Evolutionary conservation across 1,140 invertebrate genomes (phyloP).

Genomic region (Megalopta genalis): DNA sequence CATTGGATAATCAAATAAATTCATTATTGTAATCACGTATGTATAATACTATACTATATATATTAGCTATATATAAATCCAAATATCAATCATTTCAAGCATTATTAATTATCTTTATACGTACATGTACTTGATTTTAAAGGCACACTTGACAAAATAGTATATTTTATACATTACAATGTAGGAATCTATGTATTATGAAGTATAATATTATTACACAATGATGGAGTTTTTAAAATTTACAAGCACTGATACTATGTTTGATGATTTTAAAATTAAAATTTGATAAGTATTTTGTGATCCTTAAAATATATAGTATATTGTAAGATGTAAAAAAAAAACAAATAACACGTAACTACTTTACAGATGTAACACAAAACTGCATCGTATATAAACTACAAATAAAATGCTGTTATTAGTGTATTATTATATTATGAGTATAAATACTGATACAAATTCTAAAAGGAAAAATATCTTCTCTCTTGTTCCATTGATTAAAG

Average conservation of each 20-base stretch:
- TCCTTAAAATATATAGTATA: not conserved
- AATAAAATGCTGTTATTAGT: constrained; percentile 2
- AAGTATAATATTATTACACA: not conserved
- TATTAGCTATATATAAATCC: not conserved
- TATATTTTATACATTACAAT: constrained; percentile 32
- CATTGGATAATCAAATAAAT: not conserved
- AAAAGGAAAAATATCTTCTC: constrained; percentile 2
- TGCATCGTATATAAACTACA: constrained; percentile 2
- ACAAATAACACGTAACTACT: not conserved
- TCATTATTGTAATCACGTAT: not conserved
- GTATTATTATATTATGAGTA: not conserved
- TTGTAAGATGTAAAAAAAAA: not conserved
- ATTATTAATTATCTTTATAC: constrained; percentile 9
- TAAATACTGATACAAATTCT: constrained; percentile 21
- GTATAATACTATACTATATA: not conserved
- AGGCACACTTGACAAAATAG: constrained; percentile 32
- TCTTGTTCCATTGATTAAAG: constrained; percentile 2
- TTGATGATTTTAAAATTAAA: constrained; percentile 2
- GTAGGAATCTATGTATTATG: constrained; percentile 10
- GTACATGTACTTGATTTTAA: constrained; percentile 38
- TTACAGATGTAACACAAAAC: constrained; percentile 13
- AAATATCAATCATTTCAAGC: not conserved
- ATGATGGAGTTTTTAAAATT: constrained; percentile 11
- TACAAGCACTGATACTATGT: not conserved
- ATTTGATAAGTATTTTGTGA: not conserved